Conservation (phyloP, 2,888 invertebrate genomes). For the Scaeva pyrastri region DNA sequence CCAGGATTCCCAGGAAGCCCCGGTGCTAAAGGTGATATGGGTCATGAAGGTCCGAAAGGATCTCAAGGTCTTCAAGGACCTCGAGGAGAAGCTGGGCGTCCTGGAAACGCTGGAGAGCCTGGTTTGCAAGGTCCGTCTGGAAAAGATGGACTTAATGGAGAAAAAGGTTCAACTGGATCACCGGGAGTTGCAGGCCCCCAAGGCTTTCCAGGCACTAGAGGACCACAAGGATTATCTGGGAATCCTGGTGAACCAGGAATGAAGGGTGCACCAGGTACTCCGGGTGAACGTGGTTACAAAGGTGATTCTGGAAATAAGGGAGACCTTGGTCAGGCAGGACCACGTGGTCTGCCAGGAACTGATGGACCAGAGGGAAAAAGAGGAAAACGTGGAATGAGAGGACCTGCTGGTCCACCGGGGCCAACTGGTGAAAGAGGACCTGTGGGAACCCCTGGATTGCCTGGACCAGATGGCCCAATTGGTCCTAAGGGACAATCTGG, state of each 20-base stretch:
- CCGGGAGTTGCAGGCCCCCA: constrained; percentile 90
- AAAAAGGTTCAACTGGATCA: constrained; percentile 91
- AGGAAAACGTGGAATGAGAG: constrained; percentile 91
- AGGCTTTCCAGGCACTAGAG: constrained; percentile 93
- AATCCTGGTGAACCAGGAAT: constrained; percentile 89
- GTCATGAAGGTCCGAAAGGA: constrained; percentile 90
- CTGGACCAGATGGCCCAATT: constrained; percentile 91
- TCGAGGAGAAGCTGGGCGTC: constrained; percentile 91
- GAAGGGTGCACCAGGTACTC: constrained; percentile 90
- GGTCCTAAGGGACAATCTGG: constrained; percentile 91
- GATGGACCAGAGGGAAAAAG: constrained; percentile 91
- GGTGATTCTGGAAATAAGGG: constrained; percentile 92
- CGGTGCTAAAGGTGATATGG: constrained; percentile 92
- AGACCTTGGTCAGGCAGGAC: constrained; percentile 89
- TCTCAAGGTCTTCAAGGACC: constrained; percentile 92
- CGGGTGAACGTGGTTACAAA: constrained; percentile 92
- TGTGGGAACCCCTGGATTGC: constrained; percentile 86
- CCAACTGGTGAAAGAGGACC: constrained; percentile 87
- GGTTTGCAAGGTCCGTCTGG: constrained; percentile 91
- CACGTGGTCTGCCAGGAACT: constrained; percentile 90
- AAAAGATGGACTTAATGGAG: constrained; percentile 91
- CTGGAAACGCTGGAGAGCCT: constrained; percentile 90
- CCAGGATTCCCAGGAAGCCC: constrained; percentile 93
- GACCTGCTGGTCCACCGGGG: constrained; percentile 90
- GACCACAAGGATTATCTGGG: constrained; percentile 90